Evolutionary conservation across 2,888 invertebrate species (phyloP).

Genomic region (Yponomeuta malinellus): DNA sequence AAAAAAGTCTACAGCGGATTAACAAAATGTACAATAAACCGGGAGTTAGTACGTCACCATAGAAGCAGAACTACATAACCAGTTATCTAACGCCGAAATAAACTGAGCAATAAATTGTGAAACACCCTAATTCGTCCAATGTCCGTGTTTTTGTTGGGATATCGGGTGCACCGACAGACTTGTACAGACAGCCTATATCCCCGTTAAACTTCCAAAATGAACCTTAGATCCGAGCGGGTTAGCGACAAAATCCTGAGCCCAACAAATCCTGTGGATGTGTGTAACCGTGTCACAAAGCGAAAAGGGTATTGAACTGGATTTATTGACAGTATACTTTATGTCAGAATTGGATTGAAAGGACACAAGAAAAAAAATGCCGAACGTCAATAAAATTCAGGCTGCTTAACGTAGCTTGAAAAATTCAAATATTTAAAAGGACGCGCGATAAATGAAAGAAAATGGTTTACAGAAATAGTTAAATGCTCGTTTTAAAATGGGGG

Average conservation of each 20-base stretch:
- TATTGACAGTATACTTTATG: neutral
- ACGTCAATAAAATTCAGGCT: neutral
- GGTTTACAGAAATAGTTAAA: neutral
- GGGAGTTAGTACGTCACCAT: no score
- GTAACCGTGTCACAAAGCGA: neutral
- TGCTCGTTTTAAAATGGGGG: no score
- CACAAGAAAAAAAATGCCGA: neutral
- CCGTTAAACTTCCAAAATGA: neutral
- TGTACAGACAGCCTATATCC: neutral
- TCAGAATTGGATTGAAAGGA: neutral
- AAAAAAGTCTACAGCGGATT: no score
- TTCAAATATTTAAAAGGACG: neutral
- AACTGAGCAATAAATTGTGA: constrained; percentile 21
- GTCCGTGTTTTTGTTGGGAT: constrained; percentile 9
- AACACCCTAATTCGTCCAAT: constrained; percentile 19
- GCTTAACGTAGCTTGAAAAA: neutral
- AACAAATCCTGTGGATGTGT: neutral
- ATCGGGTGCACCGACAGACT: neutral
- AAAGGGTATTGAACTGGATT: constrained; percentile 1
- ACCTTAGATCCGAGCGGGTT: neutral
- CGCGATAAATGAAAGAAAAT: neutral
- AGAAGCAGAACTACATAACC: neutral
- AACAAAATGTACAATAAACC: no score
- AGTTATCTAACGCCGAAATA: constrained; percentile 18
- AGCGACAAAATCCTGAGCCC: neutral